Base-by-base conservation (phyloP, 2,888 invertebrate species). In the Drosophila emarginata region DNA sequence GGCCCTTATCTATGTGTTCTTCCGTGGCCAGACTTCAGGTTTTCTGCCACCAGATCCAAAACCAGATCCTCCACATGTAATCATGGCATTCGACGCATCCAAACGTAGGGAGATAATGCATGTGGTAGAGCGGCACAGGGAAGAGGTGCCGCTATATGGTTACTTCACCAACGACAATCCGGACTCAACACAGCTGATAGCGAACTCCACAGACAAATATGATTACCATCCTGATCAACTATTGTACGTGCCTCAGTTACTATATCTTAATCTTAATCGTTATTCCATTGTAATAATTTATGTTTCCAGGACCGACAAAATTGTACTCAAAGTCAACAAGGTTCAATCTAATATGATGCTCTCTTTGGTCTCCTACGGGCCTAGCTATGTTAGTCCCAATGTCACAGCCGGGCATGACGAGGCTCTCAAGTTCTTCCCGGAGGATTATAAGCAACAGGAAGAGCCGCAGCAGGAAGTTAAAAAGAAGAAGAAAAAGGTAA, bases 301-400 rank as follows among this genome's bases (percentile, higher is more conserved):
- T 5, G 2, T 39, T 58, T 66, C 1, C 77, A 96, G 95, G 75
- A 93, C 93, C 79, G 95, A 95, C 82, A 95, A 94, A 74, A 91
- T 96, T 77, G 94, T 96, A 1, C 88, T 96, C 5, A 95, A 95
- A 92, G 91, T 96, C 12, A 93, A 94, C 21, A 94, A 93, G 74
- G 93, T 93, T 14, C 94, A 93, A 11, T 94, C 94, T 1, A 94
- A 95, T 5, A 94, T 94, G 32, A 93, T 96, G 37, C 90, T 94
- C 0, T 93, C 93, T 1, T 94, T 96, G 74, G 92, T 94, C 4
- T 92, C 93, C 18, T 93, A 95, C 52, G 94, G 94, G 0, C 95
- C 96, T 0, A 93, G 94, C 18, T 95, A 95, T 89, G 93, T 95
- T 23, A 95, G 95, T 84, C 93, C 93, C 6, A 95, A 95, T 87